A percentile compares a stretch with the other conserved stretches of the same genome.
phyloP scores from a whole-genome alignment of 2,888 invertebrate genomes.

The Branchellion lobata region DNA sequence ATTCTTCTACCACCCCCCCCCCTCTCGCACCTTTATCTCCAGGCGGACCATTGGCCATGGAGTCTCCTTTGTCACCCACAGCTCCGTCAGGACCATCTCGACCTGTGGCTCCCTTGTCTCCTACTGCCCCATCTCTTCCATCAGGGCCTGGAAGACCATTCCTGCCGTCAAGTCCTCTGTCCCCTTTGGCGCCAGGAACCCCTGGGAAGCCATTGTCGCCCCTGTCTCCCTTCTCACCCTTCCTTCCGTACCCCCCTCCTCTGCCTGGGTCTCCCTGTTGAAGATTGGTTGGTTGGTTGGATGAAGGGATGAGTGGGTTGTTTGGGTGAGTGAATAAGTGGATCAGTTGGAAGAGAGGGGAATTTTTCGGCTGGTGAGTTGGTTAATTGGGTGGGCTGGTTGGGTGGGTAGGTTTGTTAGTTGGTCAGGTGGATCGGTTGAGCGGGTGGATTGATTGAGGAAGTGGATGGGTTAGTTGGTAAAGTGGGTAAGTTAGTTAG shows the following conservation, averaged over 20 bases:
- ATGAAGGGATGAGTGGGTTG: no score
- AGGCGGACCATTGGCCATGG: background rate
- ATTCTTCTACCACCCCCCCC: no score
- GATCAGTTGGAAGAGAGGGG: no score
- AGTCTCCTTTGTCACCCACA: background rate
- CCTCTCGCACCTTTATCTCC: background rate
- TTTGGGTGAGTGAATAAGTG: no score
- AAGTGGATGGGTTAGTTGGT: no score
- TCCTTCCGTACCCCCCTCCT: background rate
- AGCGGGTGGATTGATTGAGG: no score
- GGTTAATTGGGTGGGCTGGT: no score
- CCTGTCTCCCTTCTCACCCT: background rate
- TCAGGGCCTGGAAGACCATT: background rate
- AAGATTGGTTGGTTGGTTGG: no score
- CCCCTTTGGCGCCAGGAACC: slow-evolving; percentile 43
- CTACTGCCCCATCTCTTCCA: background rate
- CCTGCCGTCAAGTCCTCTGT: background rate
- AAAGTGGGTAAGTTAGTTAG: no score
- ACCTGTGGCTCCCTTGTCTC: background rate
- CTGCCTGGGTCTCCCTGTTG: background rate
- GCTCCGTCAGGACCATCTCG: background rate
- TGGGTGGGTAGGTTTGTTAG: no score
- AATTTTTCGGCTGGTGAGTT: no score
- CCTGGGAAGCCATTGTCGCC: slow-evolving; percentile 43
- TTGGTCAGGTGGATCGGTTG: no score